phyloP scores from a whole-genome alignment of 2,888 invertebrate species.

The Hypena proboscidalis region DNA sequence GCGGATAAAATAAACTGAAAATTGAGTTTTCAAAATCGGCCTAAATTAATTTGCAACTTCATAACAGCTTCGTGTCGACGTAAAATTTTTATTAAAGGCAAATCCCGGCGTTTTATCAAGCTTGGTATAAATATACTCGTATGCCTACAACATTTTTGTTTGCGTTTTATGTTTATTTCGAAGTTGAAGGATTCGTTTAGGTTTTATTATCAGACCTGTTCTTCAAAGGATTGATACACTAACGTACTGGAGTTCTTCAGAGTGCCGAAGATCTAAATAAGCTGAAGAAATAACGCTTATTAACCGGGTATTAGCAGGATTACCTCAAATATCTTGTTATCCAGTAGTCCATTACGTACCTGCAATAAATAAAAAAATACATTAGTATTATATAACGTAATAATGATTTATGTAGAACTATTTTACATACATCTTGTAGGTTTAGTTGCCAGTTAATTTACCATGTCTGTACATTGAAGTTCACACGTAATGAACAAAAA shows the following conservation, averaged over 20 bases:
- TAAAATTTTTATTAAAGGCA: constrained; percentile 74
- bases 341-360: constrained; percentile 2
- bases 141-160: constrained; percentile 12
- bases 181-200: not conserved
- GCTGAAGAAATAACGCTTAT: too few relatives aligned
- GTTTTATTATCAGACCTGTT: too few relatives aligned
- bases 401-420: too few relatives aligned
- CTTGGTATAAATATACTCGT: constrained; percentile 39
- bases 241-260: too few relatives aligned
- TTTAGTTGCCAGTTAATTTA: too few relatives aligned
- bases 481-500: too few relatives aligned
- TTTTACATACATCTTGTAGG: too few relatives aligned
- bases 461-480: too few relatives aligned
- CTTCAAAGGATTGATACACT: too few relatives aligned
- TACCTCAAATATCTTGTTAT: not conserved
- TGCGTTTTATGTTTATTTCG: constrained; percentile 9
- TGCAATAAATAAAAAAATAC: constrained; percentile 3
- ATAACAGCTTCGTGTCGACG: constrained; percentile 74
- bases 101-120: constrained; percentile 57
- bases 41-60: constrained; percentile 84
- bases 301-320: too few relatives aligned
- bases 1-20: constrained; percentile 81
- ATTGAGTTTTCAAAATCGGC: constrained; percentile 80
- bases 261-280: too few relatives aligned
- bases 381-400: not conserved